Conservation (phyloP, 2,113 vertebrate species). For the Nesospiza acunhae region DNA sequence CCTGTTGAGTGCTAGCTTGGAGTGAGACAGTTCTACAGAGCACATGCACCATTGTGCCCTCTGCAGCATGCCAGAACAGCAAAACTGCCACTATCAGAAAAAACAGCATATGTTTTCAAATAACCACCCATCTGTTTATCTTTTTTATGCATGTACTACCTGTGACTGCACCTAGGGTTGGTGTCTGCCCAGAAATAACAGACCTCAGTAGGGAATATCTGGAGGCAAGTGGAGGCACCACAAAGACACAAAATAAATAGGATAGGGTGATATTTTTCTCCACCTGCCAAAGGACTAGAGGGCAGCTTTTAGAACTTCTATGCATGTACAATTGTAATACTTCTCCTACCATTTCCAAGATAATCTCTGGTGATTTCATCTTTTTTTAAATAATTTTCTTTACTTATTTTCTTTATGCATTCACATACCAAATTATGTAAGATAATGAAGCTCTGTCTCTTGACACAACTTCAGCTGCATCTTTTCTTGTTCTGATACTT, state of each 20-base stretch:
- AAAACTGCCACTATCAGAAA: not conserved
- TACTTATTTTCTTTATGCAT: not conserved
- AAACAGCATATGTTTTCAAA: not conserved
- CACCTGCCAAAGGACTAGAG: not conserved
- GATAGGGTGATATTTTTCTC: not conserved
- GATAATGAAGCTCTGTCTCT: not conserved
- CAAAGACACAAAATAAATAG: not conserved
- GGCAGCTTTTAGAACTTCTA: not conserved
- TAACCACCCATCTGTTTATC: not conserved
- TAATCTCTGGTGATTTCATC: not conserved
- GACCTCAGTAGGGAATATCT: not conserved
- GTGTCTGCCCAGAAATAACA: not conserved
- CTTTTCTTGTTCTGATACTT: not conserved
- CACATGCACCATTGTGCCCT: accelerated
- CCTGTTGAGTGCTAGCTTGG: not conserved
- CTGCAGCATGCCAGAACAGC: not conserved
- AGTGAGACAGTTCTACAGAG: not conserved
- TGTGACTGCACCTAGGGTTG: not conserved
- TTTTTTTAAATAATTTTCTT: not conserved
- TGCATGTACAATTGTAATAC: not conserved
- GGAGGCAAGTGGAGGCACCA: not conserved
- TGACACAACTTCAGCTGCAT: accelerated
- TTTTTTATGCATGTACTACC: not conserved
- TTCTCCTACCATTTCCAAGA: not conserved
- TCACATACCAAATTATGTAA: not conserved